Evolutionary conservation across 2,797 vertebrate species (phyloP).

Genomic region (Ficedula albicollis): DNA sequence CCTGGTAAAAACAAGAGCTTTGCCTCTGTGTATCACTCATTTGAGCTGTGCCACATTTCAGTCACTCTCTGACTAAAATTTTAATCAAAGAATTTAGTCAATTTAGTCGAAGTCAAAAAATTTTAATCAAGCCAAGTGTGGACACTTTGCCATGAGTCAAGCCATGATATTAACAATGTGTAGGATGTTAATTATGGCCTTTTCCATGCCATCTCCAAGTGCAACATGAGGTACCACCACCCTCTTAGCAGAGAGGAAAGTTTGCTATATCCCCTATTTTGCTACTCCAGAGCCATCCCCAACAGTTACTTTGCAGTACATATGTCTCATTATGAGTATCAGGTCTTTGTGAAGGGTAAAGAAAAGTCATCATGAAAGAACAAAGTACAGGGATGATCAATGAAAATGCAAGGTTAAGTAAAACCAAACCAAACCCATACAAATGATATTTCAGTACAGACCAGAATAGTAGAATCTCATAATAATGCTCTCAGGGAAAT

Average conservation of each 20-base stretch:
- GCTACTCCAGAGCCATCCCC: neutral
- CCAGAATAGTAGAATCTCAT: neutral
- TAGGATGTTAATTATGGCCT: neutral
- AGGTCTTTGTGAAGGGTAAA: neutral
- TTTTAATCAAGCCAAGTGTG: neutral
- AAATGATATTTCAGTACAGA: neutral
- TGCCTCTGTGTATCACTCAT: neutral
- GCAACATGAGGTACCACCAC: neutral
- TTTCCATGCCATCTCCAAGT: neutral
- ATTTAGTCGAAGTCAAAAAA: neutral
- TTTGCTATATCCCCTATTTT: neutral
- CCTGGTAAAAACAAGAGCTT: neutral
- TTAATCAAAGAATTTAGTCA: neutral
- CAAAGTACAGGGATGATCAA: neutral
- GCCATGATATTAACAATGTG: neutral
- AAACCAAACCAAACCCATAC: neutral
- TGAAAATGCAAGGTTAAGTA: conserved; percentile 14
- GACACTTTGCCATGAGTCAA: neutral
- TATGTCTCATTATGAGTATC: neutral
- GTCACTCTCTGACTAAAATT: neutral
- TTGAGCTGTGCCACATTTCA: neutral
- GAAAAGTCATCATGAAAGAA: neutral
- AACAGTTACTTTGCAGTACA: neutral
- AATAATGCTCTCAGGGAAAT: conserved; percentile 22
- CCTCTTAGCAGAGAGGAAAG: neutral